Evolutionary conservation across 2,113 vertebrate genomes (phyloP).

Genomic region (Emydura subglobosa): DNA sequence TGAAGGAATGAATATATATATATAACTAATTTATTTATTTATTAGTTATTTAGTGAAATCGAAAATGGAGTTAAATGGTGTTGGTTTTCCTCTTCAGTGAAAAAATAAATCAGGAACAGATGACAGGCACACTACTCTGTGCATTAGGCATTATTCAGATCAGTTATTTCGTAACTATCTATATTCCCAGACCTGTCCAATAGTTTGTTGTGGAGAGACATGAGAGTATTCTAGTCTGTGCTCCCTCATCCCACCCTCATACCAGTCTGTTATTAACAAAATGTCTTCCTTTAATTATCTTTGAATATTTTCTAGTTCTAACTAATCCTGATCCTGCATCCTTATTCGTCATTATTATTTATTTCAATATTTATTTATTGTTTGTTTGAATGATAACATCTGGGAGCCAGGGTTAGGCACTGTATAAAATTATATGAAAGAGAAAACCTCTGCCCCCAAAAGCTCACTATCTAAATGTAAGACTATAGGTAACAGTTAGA

Average conservation of each 20-base stretch:
- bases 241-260: neutral
- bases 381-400: neutral
- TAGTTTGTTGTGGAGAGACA: constrained; percentile 41
- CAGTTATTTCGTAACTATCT: constrained; percentile 19
- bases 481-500: neutral
- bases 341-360: neutral
- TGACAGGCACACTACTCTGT: neutral
- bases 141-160: constrained; percentile 17
- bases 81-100: neutral
- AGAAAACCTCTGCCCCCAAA: neutral
- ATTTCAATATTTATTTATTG: neutral
- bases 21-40: neutral
- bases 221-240: fast-evolving
- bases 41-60: neutral
- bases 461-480: neutral
- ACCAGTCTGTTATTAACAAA: constrained; percentile 6
- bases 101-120: neutral
- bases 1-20: too few species aligned
- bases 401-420: fast-evolving
- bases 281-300: constrained; percentile 51
- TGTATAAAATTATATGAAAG: fast-evolving
- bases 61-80: neutral
- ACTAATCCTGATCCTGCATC: neutral
- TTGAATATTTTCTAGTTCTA: neutral
- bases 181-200: constrained; percentile 38